Evolutionary conservation across 2,888 invertebrate genomes (phyloP), one percentile per base, ranked within the genome.

Genomic region (Xestia ashworthii): DNA sequence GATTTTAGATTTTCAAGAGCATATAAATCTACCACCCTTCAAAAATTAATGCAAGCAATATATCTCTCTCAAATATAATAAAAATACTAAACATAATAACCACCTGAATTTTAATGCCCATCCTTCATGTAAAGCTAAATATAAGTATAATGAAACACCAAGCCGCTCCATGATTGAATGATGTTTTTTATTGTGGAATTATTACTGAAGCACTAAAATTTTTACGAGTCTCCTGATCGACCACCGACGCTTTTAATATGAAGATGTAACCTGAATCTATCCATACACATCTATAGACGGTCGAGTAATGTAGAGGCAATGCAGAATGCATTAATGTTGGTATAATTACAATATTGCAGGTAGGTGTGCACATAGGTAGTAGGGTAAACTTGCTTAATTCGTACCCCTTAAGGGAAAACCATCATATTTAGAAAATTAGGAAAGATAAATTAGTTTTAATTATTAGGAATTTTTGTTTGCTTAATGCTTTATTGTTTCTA

Each of bases 181-280:
- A 90, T 90, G 90, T 88, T 89, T 90, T 89, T 91, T 92, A 91
- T 90, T 89, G 90, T 87, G 85, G 88, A 88, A 91, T 91, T 91
- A 91, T 90, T 91, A 90, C 89, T 78, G 87, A 86, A 88, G 91
- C 91, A 89, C 90, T 92, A 88, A 92, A 92, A 92, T 72, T 90
- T 93, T 93, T 91, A 93, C 88, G 85, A 83, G 83, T 84, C 84
- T 84, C 76, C 80, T 83, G 87, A 85, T 86, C 89, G 90, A 91
- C 92, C 92, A 91, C 92, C 90, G 85, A 85, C 86, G 90, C 68
- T 78, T 87, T 86, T 86, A 76, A 86, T 81, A 87, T 80, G 82
- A 83, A 87, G 85, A 87, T 71, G 71, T 78, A 80, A 85, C 78
- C 67, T 74, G 72, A 50, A 74, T 73, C 80, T 81, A 74, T 78